A percentile compares a stretch with the other conserved stretches of the same genome.
Evolutionary conservation across 2,797 vertebrate genomes (phyloP).

Genomic region (Pogonophryne albipinna): DNA sequence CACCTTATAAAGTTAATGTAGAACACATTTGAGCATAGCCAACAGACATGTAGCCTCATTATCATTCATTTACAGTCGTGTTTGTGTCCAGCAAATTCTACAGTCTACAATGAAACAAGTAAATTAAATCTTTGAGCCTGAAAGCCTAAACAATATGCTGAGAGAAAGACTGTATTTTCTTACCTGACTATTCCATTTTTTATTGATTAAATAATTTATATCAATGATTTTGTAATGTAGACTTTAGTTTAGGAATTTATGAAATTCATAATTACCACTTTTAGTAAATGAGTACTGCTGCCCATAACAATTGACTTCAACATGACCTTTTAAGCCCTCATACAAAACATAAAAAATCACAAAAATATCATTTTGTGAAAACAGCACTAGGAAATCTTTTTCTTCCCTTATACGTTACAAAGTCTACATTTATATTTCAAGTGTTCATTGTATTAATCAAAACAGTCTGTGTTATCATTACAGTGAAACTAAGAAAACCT

Average conservation of each 20-base stretch:
- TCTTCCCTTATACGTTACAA: conserved; percentile 6
- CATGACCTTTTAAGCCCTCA: not conserved
- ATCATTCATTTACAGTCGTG: not conserved
- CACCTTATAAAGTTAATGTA: too few species aligned
- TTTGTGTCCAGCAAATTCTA: not conserved
- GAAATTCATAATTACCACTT: not conserved
- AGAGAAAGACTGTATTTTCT: not conserved
- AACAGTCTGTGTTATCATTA: not conserved
- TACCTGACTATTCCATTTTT: not conserved
- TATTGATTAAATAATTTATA: not conserved
- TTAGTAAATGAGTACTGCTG: not conserved
- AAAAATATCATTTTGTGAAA: not conserved
- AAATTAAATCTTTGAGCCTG: not conserved
- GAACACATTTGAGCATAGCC: not conserved
- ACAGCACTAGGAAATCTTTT: not conserved
- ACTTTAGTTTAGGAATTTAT: not conserved
- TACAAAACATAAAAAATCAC: not conserved
- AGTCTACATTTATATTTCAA: conserved; percentile 1
- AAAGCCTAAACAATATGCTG: not conserved
- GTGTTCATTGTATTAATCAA: not conserved
- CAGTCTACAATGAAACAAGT: not conserved
- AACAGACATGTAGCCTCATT: not conserved
- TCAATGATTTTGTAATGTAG: not conserved
- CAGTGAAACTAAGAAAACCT: not conserved
- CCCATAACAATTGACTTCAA: not conserved